Base-by-base conservation (phyloP, 1,140 invertebrate genomes). In the Temnothorax nylanderi region DNA sequence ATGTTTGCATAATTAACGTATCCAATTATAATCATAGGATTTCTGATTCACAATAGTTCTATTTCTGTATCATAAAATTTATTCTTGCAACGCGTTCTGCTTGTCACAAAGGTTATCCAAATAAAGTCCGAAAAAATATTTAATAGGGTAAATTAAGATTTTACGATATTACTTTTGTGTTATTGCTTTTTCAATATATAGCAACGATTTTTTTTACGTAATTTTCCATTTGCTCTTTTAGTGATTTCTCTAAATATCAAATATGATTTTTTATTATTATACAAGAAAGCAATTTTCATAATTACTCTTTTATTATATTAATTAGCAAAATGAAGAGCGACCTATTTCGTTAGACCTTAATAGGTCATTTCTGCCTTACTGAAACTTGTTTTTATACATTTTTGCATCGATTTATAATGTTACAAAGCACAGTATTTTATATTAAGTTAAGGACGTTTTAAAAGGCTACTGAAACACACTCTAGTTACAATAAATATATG, bases 361-460 rank as follows among this genome's bases (percentile, higher is more conserved):
- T 60, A 18, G 0, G 1, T 71, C 2, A 74, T 75, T 26, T 62
- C n/a, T 74, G 18, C 6, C 21, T 54, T 3, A 74, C 3, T 6
- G 8, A n/a, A 74, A 54, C n/a, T 34, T 11, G 10, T 54, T 34
- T 37, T 5, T 3, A 34, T 3, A 26, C 3, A 54, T n/a, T 56
- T 56, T 74, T 21, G 0, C 2, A 16, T 54, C 26, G 6, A 71
- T 71, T 58, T 58, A 58, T 26, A 10, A 26, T 16, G 5, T n/a
- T 54, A 72, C 32, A 74, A 6, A 41, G 37, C 26, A 26, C 26
- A 26, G 26, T 1, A 26, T 26, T 26, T 26, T 41, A n/a, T 41
- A 65, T 65, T 65, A 41, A 65, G 37, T 74, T 54, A 74, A 72
- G 34, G 26, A 49, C 16, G 0, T 72, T 72, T 51, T 34, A 51